These are phyloP conservation scores for Chorisops tibialis DNA, from an alignment of 2,888 invertebrate genomes.

Conservation along the genomic window DNA sequence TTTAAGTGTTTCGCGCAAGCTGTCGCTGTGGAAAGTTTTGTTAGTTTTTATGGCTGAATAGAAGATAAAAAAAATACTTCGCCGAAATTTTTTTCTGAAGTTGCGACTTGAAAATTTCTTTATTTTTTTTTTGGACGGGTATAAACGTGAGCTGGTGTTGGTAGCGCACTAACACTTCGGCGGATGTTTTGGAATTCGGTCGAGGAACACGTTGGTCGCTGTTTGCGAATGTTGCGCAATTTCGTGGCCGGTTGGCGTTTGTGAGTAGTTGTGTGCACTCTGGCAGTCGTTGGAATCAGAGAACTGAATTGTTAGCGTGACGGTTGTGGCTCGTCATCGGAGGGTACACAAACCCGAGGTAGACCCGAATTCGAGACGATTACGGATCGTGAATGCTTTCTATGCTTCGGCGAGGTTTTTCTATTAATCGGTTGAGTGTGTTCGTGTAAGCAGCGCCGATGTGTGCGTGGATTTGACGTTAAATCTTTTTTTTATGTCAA, in stretches of 20 bases:
- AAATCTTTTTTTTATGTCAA: background rate
- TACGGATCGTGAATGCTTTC: background rate
- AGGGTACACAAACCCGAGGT: too few species aligned
- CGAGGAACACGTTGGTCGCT: slow-evolving; percentile 10
- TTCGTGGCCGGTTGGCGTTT: slow-evolving; percentile 25
- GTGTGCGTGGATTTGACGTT: too few species aligned
- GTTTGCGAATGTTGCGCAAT: slow-evolving; percentile 32
- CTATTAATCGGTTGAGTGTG: background rate
- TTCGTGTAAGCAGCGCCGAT: background rate
- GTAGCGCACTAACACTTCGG: slow-evolving; percentile 4
- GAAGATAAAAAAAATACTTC: too few species aligned
- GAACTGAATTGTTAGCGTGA: background rate
- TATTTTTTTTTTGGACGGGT: slow-evolving; percentile 16
- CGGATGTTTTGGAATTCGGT: slow-evolving; percentile 13
- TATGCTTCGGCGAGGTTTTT: background rate
- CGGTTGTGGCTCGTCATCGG: too few species aligned
- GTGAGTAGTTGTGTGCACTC: slow-evolving; percentile 19
- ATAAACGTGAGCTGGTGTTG: slow-evolving; percentile 18
- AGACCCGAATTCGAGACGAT: background rate
- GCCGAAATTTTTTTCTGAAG: slow-evolving; percentile 27
- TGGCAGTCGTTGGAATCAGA: slow-evolving; percentile 7
- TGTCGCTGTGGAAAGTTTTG: too few species aligned
- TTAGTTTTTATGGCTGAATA: too few species aligned
- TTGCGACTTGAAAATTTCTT: slow-evolving; percentile 18
- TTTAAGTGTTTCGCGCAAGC: too few species aligned